A percentile compares a stretch with the other conserved stretches of the same genome.
phyloP scores from a whole-genome alignment of 2,888 invertebrate genomes.

The Thera obeliscata region DNA sequence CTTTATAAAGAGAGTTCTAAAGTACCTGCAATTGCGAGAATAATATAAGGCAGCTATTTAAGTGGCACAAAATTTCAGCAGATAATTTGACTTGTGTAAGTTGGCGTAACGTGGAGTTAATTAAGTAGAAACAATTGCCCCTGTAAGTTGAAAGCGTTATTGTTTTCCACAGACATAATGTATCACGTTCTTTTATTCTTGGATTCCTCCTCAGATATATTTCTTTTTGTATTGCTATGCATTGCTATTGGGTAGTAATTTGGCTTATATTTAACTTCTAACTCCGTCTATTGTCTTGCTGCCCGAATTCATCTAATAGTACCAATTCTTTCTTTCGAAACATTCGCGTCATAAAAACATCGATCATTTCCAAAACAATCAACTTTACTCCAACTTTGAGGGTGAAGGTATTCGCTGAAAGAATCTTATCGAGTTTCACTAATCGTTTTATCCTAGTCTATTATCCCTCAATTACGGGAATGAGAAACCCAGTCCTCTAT shows the following conservation, averaged over 20 bases:
- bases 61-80: conserved; percentile 9
- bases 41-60: conserved; percentile 13
- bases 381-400: conserved; percentile 8
- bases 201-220: not conserved
- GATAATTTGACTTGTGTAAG: conserved; percentile 8
- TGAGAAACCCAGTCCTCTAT: conserved; percentile 40
- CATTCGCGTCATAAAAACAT: conserved; percentile 8
- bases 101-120: conserved; percentile 4
- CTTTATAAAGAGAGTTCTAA: conserved; percentile 46
- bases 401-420: conserved; percentile 23
- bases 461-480: conserved; percentile 29
- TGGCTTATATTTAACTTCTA: not conserved
- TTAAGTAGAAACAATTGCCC: conserved; percentile 5
- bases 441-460: conserved; percentile 35
- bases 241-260: not conserved
- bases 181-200: not conserved
- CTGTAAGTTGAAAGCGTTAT: not conserved
- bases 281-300: no score
- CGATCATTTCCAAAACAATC: conserved; percentile 23
- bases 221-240: not conserved
- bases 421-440: conserved; percentile 31
- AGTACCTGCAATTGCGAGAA: conserved; percentile 26
- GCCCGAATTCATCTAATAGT: not conserved
- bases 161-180: not conserved
- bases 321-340: not conserved